Percentiles rank a stretch among this genome's conserved stretches.
Evolutionary conservation across 2,113 vertebrate genomes (phyloP).

Genomic region (Erythrolamprus reginae): DNA sequence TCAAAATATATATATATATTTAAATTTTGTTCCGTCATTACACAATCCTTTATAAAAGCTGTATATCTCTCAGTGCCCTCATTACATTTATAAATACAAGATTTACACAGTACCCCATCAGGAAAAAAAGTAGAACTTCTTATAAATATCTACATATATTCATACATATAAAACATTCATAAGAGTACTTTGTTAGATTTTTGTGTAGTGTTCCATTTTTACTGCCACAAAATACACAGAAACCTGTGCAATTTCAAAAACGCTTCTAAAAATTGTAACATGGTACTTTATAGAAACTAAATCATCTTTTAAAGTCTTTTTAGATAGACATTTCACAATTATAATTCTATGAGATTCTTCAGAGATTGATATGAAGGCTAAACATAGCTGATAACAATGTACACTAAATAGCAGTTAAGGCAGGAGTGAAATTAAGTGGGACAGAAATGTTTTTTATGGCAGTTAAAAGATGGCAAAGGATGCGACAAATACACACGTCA

Average conservation of each 20-base stretch:
- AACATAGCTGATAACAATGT: slow-evolving; percentile 43
- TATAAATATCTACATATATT: slow-evolving; percentile 71
- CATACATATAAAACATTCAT: slow-evolving; percentile 74
- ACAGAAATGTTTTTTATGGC: slow-evolving; percentile 35
- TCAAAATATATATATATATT: slow-evolving; percentile 72
- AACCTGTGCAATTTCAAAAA: slow-evolving; percentile 68
- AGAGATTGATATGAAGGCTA: slow-evolving; percentile 49
- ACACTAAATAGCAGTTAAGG: slow-evolving; percentile 66
- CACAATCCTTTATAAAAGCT: slow-evolving; percentile 74
- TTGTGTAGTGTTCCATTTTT: slow-evolving; percentile 61
- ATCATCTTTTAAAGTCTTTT: slow-evolving; percentile 51
- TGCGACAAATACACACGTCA: slow-evolving; percentile 21
- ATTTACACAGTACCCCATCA: slow-evolving; percentile 69
- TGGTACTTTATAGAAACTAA: slow-evolving; percentile 55
- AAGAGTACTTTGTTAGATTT: slow-evolving; percentile 60
- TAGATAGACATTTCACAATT: slow-evolving; percentile 49
- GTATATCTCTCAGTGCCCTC: slow-evolving; percentile 65
- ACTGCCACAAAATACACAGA: slow-evolving; percentile 71
- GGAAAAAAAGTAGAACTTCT: slow-evolving; percentile 62
- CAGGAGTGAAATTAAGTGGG: slow-evolving; percentile 52
- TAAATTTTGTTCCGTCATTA: slow-evolving; percentile 69
- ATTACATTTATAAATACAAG: slow-evolving; percentile 75
- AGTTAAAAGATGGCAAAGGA: slow-evolving; percentile 39
- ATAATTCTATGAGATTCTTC: slow-evolving; percentile 51
- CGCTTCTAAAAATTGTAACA: slow-evolving; percentile 61